phyloP scores from a whole-genome alignment of 2,888 invertebrate species.

The Arrhopalites spinosus region DNA sequence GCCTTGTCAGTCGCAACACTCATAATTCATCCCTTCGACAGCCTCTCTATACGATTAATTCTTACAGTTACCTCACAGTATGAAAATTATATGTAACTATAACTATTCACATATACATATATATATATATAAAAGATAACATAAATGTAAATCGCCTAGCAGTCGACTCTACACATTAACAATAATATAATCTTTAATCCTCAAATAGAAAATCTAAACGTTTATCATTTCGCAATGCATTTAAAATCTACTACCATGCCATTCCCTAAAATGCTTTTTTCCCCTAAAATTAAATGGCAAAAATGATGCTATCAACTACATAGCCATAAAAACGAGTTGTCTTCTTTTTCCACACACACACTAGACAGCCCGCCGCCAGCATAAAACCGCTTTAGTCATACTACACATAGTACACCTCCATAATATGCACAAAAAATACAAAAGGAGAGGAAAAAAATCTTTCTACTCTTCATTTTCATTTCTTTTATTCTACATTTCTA shows the following conservation, averaged over 20 bases:
- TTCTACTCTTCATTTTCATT: too few species aligned
- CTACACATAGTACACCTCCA: background rate
- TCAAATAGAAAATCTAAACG: constrained; percentile 11
- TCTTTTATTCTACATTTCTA: background rate
- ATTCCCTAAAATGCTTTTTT: background rate
- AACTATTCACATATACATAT: too few species aligned
- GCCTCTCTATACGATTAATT: background rate
- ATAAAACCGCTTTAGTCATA: background rate
- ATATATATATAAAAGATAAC: too few species aligned
- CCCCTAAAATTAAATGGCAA: constrained; percentile 10
- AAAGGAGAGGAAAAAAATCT: too few species aligned
- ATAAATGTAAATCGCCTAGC: too few species aligned
- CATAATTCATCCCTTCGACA: constrained; percentile 21
- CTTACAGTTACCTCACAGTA: background rate
- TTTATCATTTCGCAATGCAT: constrained; percentile 9
- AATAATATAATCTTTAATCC: constrained; percentile 23
- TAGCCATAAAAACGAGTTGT: background rate
- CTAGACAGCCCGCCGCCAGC: background rate
- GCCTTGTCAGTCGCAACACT: constrained; percentile 22
- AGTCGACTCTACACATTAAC: background rate
- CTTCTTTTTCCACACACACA: background rate
- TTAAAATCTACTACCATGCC: background rate
- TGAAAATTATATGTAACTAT: background rate
- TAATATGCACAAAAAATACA: too few species aligned
- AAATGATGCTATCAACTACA: constrained; percentile 4